phyloP scores from a whole-genome alignment of 2,113 vertebrate genomes.

The Esox niger region DNA sequence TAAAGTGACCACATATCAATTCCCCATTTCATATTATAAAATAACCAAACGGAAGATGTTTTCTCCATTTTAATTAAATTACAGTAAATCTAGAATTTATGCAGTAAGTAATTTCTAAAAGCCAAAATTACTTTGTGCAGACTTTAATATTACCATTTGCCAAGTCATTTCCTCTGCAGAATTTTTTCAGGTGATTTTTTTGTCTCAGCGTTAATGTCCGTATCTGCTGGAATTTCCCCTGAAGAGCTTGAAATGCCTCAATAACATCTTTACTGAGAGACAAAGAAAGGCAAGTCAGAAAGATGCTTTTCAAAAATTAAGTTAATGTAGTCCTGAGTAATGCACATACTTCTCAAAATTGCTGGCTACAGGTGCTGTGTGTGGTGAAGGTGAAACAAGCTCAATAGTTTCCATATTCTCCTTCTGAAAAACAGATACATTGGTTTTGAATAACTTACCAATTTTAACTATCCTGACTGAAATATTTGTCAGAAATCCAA shows the following conservation, averaged over 20 bases:
- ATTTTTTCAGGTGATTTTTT: slow-evolving; percentile 89
- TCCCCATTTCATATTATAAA: slow-evolving; percentile 35
- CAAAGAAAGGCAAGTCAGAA: slow-evolving; percentile 34
- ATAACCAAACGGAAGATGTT: slow-evolving; percentile 37
- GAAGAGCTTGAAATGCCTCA: slow-evolving; percentile 83
- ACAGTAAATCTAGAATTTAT: no score
- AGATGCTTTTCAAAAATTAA: slow-evolving; percentile 6
- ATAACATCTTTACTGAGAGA: slow-evolving; percentile 82
- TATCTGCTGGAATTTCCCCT: slow-evolving; percentile 91
- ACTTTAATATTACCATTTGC: slow-evolving; percentile 77
- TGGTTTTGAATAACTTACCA: neutral
- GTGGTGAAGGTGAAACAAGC: slow-evolving; percentile 25
- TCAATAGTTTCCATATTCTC: slow-evolving; percentile 51
- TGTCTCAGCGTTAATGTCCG: slow-evolving; percentile 84
- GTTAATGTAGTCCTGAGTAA: neutral
- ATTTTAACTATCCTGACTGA: neutral
- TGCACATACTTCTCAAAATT: slow-evolving; percentile 62
- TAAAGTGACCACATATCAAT: slow-evolving; percentile 36
- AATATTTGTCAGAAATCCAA: neutral
- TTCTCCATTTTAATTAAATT: slow-evolving; percentile 35
- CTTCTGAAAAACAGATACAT: slow-evolving; percentile 51
- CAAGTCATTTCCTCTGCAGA: slow-evolving; percentile 80
- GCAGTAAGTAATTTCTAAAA: slow-evolving; percentile 1
- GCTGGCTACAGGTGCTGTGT: slow-evolving; percentile 43
- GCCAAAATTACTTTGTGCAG: slow-evolving; percentile 24